Evolutionary conservation across 2,113 vertebrate species (phyloP), one percentile per base, ranked within the genome.

Genomic region (Thryonomys swinderianus): DNA sequence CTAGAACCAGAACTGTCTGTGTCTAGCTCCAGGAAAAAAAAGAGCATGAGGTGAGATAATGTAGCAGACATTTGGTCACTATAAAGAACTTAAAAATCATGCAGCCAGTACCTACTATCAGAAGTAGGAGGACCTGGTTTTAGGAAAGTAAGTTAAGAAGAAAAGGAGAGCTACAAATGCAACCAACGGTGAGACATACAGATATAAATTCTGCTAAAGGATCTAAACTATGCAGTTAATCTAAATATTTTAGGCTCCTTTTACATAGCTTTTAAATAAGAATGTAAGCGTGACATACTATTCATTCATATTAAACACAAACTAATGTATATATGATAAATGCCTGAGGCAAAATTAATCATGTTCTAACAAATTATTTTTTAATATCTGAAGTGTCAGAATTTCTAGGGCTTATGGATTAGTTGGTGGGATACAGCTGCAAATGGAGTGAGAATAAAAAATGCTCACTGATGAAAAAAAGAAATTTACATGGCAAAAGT

Each of bases 221-320:
- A 62, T 53, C 51, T 71, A 66, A 69, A 67, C 53, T 64, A 53
- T 7, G 2, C 18, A 79, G 81, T 69, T 67, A 80, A 37, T 40
- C 53, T 61, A 40, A 86, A 74, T 92, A 51, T 90, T 88, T 88
- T 69, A 86, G 78, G 66, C 7, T 9, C 37, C 40, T 73, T 94
- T 93, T 71, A 92, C 2, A 71, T 10, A 92, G 71, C 90, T 85
- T 93, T 73, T 83, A 86, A 94, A 74, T 5, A 84, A 59, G 59
- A 57, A 53, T 48, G 42, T 91, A 62, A 84, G 16, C 51, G 89
- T 64, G 88, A 80, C 83, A 53, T 34, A 74, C 20, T 53, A 95
- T 55, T 92, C 40, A 83, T 74, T 92, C 40, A 83, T 74, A 67
- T 62, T 93, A 83, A 94, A 74, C 67, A 69, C 25, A 48, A 84